A percentile compares a stretch with the other conserved stretches of the same genome.
Evolutionary conservation across 1,140 invertebrate species (phyloP).

Genomic region (Cecropterus lyciades): DNA sequence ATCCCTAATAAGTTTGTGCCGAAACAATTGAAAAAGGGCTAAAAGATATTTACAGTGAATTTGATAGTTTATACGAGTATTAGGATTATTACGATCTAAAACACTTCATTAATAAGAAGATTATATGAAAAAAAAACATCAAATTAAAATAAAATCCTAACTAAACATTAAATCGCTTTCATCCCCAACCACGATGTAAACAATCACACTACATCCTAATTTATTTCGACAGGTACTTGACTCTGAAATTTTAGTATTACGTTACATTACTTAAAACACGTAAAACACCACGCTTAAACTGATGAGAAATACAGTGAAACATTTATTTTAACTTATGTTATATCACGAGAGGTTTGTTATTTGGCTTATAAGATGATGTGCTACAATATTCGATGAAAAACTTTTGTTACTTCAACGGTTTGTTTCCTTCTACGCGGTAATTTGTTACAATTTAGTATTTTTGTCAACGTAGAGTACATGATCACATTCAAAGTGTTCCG

Average conservation of each 20-base stretch:
- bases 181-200: slow-evolving; percentile 13
- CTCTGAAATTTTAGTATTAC: slow-evolving; percentile 36
- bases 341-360: slow-evolving; percentile 1
- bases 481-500: no score
- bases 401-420: no score
- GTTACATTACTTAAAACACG: slow-evolving; percentile 22
- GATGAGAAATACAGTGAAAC: slow-evolving; percentile 13
- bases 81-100: not conserved
- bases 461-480: no score
- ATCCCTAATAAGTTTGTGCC: not conserved
- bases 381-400: no score
- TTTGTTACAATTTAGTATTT: no score
- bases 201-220: slow-evolving; percentile 20
- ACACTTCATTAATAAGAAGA: not conserved
- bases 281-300: slow-evolving; percentile 15
- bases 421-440: no score
- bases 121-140: slow-evolving; percentile 5
- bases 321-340: slow-evolving; percentile 2
- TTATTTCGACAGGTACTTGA: slow-evolving; percentile 40
- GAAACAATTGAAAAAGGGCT: not conserved
- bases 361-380: no score
- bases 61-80: not conserved
- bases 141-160: slow-evolving; percentile 5
- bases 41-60: not conserved
- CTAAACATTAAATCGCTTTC: slow-evolving; percentile 6